These are phyloP conservation scores for Aphaenogaster floridana DNA, from an alignment of 1,140 invertebrate genomes.

Conservation along the genomic window DNA sequence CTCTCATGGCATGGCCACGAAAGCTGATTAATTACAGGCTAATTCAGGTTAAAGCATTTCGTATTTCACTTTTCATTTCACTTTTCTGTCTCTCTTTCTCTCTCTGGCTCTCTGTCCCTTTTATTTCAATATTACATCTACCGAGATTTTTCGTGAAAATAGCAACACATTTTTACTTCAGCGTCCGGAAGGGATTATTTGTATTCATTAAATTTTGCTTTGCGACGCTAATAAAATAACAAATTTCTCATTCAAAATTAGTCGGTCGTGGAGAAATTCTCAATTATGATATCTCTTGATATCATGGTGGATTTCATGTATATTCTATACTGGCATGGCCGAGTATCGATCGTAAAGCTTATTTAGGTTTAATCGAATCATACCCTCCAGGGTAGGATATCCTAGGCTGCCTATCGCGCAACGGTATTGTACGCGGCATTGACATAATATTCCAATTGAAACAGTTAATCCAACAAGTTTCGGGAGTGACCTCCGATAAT, in stretches of 20 bases:
- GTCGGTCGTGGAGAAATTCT: neutral
- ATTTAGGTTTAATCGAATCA: constrained; percentile 46
- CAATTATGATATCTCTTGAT: constrained; percentile 38
- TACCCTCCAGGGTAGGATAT: neutral
- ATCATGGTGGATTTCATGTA: neutral
- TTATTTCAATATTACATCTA: constrained; percentile 26
- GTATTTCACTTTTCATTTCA: constrained; percentile 2
- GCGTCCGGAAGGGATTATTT: constrained; percentile 51
- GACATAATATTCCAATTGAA: constrained; percentile 22
- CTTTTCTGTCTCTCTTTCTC: neutral
- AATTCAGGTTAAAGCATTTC: constrained; percentile 40
- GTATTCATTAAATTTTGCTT: constrained; percentile 59
- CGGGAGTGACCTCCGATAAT: constrained; percentile 12
- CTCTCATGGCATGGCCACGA: neutral
- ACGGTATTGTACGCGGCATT: neutral
- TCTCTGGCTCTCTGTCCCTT: neutral
- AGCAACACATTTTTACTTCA: constrained; percentile 15
- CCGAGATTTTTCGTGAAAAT: constrained; percentile 49
- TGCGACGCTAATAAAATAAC: constrained; percentile 18
- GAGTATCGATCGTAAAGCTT: constrained; percentile 34
- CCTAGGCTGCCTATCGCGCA: neutral
- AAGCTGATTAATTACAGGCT: constrained; percentile 21
- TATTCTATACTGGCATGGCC: neutral
- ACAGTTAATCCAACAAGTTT: constrained; percentile 25
- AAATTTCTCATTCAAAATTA: constrained; percentile 41